Percentiles rank a stretch among this genome's conserved stretches.
Conservation (phyloP, 2,888 invertebrate species). For the Eledone cirrhosa region DNA sequence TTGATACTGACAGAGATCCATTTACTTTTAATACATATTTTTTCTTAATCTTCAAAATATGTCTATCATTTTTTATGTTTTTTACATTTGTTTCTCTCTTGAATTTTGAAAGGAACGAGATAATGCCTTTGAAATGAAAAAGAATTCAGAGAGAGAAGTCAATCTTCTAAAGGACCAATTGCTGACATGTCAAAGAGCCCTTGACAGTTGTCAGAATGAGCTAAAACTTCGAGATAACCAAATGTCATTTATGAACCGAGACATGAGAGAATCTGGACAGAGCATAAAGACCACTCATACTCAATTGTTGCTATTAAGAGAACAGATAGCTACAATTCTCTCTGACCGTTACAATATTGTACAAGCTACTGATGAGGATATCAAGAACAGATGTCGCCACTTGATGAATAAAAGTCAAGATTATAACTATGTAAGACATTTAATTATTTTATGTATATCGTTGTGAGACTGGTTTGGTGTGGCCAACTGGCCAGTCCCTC, state of each 20-base stretch:
- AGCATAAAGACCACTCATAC: slow-evolving; percentile 44
- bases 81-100: neutral
- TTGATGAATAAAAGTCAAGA: neutral
- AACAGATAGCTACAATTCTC: slow-evolving; percentile 58
- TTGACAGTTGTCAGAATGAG: slow-evolving; percentile 54
- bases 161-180: slow-evolving; percentile 55
- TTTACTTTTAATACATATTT: too few species aligned
- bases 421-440: neutral
- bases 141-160: slow-evolving; percentile 57
- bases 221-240: slow-evolving; percentile 51
- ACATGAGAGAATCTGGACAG: slow-evolving; percentile 43
- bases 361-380: slow-evolving; percentile 56
- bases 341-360: slow-evolving; percentile 45
- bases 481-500: too few species aligned
- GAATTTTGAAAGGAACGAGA: slow-evolving; percentile 52
- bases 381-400: slow-evolving; percentile 43
- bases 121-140: slow-evolving; percentile 49
- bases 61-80: neutral
- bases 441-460: too few species aligned
- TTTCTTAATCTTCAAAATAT: neutral
- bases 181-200: slow-evolving; percentile 51
- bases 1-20: too few species aligned
- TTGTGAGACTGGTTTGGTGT: too few species aligned
- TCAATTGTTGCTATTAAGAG: slow-evolving; percentile 54
- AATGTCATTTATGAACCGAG: slow-evolving; percentile 45